A percentile compares a stretch with the other conserved stretches of the same genome.
Evolutionary conservation across 2,888 invertebrate genomes (phyloP).

Genomic region (Scelioninae gen. 1): DNA sequence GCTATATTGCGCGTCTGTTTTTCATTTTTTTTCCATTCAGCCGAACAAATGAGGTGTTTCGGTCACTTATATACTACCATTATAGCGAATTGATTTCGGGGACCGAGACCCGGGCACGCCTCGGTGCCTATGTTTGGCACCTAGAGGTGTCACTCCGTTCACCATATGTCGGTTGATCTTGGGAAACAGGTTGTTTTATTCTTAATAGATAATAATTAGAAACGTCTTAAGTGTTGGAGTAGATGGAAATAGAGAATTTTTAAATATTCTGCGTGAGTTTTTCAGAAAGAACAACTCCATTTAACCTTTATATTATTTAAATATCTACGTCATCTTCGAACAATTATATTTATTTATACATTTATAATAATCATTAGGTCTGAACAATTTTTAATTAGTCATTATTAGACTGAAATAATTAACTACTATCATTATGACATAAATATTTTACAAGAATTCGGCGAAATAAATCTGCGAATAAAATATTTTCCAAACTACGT

Average conservation of each 20-base stretch:
- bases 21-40: constrained; percentile 54
- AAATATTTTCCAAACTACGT: too few species aligned
- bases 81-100: constrained; percentile 65
- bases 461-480: too few species aligned
- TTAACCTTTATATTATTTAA: too few species aligned
- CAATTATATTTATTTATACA: too few species aligned
- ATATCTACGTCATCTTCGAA: too few species aligned
- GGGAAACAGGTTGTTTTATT: constrained; percentile 49
- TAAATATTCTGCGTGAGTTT: too few species aligned
- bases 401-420: too few species aligned
- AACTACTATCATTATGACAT: too few species aligned
- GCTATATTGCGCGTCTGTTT: constrained; percentile 60
- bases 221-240: constrained; percentile 48
- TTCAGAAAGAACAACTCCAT: too few species aligned
- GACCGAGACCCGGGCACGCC: constrained; percentile 53
- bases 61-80: constrained; percentile 60
- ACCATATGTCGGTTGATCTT: constrained; percentile 59
- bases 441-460: too few species aligned
- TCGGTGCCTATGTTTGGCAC: constrained; percentile 46
- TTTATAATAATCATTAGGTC: too few species aligned
- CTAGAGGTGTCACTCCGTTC: constrained; percentile 61
- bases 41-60: constrained; percentile 62
- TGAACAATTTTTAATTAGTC: too few species aligned
- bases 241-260: constrained; percentile 36
- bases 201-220: constrained; percentile 25